Percentiles rank a stretch among this genome's conserved stretches.
These are phyloP conservation scores for Chromobotia macracanthus DNA, from an alignment of 2,797 vertebrate genomes.

Conservation along the genomic window DNA sequence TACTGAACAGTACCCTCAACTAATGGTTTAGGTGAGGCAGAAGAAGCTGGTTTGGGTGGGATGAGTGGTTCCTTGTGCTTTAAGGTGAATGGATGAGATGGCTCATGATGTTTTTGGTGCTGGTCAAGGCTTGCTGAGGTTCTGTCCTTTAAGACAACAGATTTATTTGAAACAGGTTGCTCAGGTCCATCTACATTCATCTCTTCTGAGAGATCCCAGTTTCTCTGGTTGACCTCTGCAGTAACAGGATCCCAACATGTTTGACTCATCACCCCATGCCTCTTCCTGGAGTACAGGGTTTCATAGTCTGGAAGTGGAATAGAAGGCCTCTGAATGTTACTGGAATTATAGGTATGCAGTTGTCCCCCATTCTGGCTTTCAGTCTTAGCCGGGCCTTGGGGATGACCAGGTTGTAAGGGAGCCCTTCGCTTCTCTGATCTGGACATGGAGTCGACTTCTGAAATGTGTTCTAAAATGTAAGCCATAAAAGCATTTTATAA, in stretches of 20 bases:
- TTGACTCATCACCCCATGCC: constrained; percentile 76
- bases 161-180: constrained; percentile 28
- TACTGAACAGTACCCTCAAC: constrained; percentile 52
- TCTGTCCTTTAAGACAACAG: constrained; percentile 52
- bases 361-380: constrained; percentile 27
- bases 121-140: constrained; percentile 26
- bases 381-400: constrained; percentile 18
- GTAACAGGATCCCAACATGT: constrained; percentile 78
- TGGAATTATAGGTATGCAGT: constrained; percentile 11
- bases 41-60: constrained; percentile 61
- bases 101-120: constrained; percentile 45
- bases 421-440: constrained; percentile 64
- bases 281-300: constrained; percentile 72
- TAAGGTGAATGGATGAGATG: constrained; percentile 52
- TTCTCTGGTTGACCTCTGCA: constrained; percentile 76
- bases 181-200: constrained; percentile 77
- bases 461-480: constrained; percentile 60
- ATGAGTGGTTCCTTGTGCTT: constrained; percentile 57
- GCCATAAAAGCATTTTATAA: too few relatives aligned
- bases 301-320: constrained; percentile 80
- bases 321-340: constrained; percentile 53
- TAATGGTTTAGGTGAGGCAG: constrained; percentile 26
- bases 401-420: constrained; percentile 56
- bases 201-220: constrained; percentile 64
- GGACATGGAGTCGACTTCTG: constrained; percentile 45